phyloP scores from a whole-genome alignment of 2,888 invertebrate species.

The Schizotus pectinicornis region DNA sequence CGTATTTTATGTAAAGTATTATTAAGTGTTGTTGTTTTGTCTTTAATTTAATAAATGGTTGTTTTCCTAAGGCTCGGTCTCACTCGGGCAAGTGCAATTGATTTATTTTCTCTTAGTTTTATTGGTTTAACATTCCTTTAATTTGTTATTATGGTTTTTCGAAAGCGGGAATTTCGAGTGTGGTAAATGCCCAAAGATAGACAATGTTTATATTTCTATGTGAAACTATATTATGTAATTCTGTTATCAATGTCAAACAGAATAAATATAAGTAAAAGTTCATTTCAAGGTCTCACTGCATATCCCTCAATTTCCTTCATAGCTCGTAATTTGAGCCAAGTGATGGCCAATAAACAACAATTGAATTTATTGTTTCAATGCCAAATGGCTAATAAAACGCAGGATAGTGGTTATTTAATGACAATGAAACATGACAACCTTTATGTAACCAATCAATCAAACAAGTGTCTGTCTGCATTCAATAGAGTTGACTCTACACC shows the following conservation, averaged over 20 bases:
- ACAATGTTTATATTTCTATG: conserved; percentile 20
- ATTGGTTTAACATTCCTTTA: conserved; percentile 19
- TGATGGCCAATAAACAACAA: too few species aligned
- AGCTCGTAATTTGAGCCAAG: too few species aligned
- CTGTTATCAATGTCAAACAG: conserved; percentile 25
- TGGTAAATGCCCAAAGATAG: conserved; percentile 14
- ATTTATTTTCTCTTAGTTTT: conserved; percentile 10
- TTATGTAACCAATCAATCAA: too few species aligned
- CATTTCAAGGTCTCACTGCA: conserved; percentile 5
- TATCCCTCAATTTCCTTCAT: too few species aligned
- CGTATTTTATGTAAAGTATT: conserved; percentile 22
- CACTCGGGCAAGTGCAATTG: conserved; percentile 17
- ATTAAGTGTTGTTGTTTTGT: conserved; percentile 17
- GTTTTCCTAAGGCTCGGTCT: conserved; percentile 2
- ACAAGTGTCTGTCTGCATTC: too few species aligned
- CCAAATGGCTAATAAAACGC: too few species aligned
- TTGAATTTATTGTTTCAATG: too few species aligned
- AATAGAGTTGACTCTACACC: too few species aligned
- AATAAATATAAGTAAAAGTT: conserved; percentile 18
- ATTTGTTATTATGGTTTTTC: conserved; percentile 9
- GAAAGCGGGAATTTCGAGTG: neutral
- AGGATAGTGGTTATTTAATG: too few species aligned
- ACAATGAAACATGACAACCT: too few species aligned
- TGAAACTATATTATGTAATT: conserved; percentile 20
- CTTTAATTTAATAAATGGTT: conserved; percentile 19